Evolutionary conservation across 2,797 vertebrate genomes (phyloP).

Genomic region (Enteromius trimaculatus): DNA sequence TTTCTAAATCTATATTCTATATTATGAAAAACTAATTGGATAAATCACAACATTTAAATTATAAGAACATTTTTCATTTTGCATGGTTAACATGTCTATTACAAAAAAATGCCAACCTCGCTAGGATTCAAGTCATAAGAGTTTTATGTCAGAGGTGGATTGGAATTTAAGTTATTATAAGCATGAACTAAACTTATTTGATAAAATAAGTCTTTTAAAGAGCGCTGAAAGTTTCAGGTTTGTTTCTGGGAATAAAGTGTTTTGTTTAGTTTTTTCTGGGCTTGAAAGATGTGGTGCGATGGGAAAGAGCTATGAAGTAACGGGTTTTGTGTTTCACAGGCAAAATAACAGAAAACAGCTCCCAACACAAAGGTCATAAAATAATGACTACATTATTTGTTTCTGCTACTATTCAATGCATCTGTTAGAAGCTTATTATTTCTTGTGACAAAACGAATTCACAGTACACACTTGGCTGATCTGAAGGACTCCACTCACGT

Average conservation of each 20-base stretch:
- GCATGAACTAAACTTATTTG: neutral
- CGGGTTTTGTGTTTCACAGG: neutral
- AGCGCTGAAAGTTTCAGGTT: neutral
- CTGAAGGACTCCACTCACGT: slow-evolving; percentile 74
- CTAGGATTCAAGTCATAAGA: neutral
- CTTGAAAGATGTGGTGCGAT: neutral
- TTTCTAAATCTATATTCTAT: neutral
- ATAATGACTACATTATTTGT: neutral
- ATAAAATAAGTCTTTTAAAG: neutral
- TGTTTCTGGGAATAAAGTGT: neutral
- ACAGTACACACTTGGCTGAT: neutral
- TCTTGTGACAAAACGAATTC: neutral
- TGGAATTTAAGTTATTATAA: neutral
- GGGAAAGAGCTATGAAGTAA: neutral
- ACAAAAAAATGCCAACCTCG: neutral
- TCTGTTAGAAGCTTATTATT: neutral
- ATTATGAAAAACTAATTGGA: neutral
- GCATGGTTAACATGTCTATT: neutral
- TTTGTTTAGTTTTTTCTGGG: neutral
- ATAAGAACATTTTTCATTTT: neutral
- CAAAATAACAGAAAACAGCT: neutral
- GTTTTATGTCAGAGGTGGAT: neutral
- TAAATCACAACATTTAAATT: neutral
- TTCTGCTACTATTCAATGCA: neutral
- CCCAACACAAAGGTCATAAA: neutral